A percentile compares a stretch with the other conserved stretches of the same genome.
Conservation (phyloP, 2,888 invertebrate species). For the Tachina grossa region DNA sequence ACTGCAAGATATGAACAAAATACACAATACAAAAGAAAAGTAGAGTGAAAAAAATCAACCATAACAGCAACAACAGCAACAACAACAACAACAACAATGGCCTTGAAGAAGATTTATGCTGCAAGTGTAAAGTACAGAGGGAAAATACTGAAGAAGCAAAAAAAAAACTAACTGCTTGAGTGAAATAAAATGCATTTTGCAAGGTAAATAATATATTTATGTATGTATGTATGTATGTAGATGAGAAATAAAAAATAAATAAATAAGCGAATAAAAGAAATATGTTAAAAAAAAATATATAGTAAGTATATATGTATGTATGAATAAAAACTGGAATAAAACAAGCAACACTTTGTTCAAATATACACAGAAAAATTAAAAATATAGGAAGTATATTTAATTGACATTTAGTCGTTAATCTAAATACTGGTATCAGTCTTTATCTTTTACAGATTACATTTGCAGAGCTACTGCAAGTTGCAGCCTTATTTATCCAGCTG, state of each 20-base stretch:
- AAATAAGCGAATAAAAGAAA: background rate
- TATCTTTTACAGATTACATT: too few relatives aligned
- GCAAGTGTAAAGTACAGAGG: conserved; percentile 45
- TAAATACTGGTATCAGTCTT: too few relatives aligned
- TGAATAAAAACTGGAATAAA: too few relatives aligned
- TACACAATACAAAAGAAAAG: conserved; percentile 5
- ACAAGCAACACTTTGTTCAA: too few relatives aligned
- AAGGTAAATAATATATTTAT: conserved; percentile 35
- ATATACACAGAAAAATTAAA: too few relatives aligned
- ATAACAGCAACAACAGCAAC: background rate
- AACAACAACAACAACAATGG: conserved; percentile 45
- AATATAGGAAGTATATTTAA: too few relatives aligned
- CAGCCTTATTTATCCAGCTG: too few relatives aligned
- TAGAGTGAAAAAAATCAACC: conserved; percentile 40
- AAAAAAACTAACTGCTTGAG: conserved; percentile 29
- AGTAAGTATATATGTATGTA: too few relatives aligned
- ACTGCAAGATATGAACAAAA: background rate
- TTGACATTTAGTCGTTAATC: too few relatives aligned
- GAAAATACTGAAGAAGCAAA: background rate
- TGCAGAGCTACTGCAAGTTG: too few relatives aligned
- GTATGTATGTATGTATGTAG: background rate
- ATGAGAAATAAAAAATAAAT: conserved; percentile 23
- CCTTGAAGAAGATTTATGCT: conserved; percentile 69
- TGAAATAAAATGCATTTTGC: conserved; percentile 22
- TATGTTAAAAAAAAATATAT: background rate